A percentile compares a stretch with the other conserved stretches of the same genome.
These are phyloP conservation scores for Tamias sibiricus DNA, from an alignment of 2,113 vertebrate genomes.

Conservation along the genomic window DNA sequence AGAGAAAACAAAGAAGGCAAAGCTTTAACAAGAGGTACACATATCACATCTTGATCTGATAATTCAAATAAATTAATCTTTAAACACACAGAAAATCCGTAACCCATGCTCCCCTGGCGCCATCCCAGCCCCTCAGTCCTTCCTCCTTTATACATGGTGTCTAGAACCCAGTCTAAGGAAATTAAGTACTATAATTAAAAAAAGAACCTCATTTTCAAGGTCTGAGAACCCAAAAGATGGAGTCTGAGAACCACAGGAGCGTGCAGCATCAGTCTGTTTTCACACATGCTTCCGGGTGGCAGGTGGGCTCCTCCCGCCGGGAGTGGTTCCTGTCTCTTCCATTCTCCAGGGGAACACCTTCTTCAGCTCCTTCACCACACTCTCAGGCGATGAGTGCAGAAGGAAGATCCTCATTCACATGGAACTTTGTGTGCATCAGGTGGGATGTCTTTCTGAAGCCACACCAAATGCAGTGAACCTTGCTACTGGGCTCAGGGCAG, in stretches of 20 bases:
- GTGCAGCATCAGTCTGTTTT: accelerated
- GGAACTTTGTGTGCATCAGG: not conserved
- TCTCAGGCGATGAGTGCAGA: accelerated
- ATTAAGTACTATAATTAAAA: not conserved
- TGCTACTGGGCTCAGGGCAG: accelerated
- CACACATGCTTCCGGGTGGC: accelerated
- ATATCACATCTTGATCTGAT: not conserved
- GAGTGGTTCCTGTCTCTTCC: no score
- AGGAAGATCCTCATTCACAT: accelerated
- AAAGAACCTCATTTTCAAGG: not conserved
- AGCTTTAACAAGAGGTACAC: not conserved
- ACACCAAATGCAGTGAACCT: accelerated
- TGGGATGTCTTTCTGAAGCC: not conserved
- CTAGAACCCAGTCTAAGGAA: not conserved
- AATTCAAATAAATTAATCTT: not conserved
- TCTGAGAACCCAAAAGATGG: not conserved
- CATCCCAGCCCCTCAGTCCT: not conserved
- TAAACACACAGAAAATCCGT: not conserved
- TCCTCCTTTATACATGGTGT: not conserved
- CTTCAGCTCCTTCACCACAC: not conserved
- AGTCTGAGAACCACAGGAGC: not conserved
- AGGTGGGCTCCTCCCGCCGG: no score
- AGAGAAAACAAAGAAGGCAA: constrained; percentile 73
- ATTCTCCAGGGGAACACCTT: not conserved
- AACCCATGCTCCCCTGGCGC: accelerated